These are phyloP conservation scores for Pristionchus maxplancki DNA, from an alignment of 2,888 invertebrate genomes.

Conservation along the genomic window DNA sequence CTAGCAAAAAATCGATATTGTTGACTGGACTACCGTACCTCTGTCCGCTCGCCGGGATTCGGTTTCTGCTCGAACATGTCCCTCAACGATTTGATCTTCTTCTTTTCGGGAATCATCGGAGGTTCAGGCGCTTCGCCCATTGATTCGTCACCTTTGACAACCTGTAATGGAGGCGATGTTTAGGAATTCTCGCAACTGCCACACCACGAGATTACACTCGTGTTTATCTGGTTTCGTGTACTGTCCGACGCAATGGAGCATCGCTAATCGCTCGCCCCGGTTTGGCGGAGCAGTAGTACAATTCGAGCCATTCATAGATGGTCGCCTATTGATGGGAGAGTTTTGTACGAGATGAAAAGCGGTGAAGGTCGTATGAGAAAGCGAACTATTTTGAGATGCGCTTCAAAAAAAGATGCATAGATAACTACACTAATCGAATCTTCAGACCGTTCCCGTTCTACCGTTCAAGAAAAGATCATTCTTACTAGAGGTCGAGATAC, in stretches of 20 bases:
- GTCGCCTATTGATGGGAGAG: background rate
- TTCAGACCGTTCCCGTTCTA: no score
- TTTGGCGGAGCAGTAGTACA: background rate
- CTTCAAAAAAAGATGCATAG: background rate
- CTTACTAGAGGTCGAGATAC: no score
- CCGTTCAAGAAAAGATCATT: background rate
- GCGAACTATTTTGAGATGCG: background rate
- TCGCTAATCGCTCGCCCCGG: constrained; percentile 24
- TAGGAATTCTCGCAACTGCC: background rate
- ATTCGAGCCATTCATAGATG: constrained; percentile 4
- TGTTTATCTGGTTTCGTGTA: background rate
- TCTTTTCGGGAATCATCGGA: constrained; percentile 39
- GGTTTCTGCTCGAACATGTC: constrained; percentile 76
- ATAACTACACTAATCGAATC: background rate
- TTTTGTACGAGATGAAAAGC: background rate
- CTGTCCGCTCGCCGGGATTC: constrained; percentile 66
- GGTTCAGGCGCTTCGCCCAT: constrained; percentile 13
- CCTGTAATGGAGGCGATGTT: constrained; percentile 50
- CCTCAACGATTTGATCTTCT: constrained; percentile 70
- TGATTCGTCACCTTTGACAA: constrained; percentile 62
- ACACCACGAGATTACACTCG: background rate
- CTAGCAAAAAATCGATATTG: background rate
- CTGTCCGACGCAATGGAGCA: background rate
- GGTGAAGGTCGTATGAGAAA: constrained; percentile 13
- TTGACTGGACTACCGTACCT: constrained; percentile 56